Base-by-base conservation (phyloP, 1,140 invertebrate genomes). In the Drosophila dunni region DNA sequence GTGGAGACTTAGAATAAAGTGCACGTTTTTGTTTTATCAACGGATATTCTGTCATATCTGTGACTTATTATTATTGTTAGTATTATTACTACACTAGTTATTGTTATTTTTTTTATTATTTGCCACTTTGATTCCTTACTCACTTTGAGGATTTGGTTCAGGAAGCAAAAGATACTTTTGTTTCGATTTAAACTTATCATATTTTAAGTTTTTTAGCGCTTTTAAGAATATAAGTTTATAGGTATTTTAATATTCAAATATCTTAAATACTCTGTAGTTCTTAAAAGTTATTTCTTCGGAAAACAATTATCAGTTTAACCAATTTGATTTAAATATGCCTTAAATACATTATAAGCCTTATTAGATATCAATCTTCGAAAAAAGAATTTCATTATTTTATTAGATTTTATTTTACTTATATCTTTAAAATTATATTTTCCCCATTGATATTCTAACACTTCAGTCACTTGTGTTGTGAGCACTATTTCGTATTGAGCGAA, bases 21-120 rank as follows among this genome's bases (percentile, higher is more conserved):
- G 38, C 17, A 48, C 45, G 48, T 57, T 33, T 36, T 36, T 48
- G 33, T 54, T 38, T 57, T 57, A 33, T 61, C 46, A 53, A 64
- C 46, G 36, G 46, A 65, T 45, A 33, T 58, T 40, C 20, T 40
- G 7, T 51, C 45, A 61, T 46, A 15, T 34, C 38, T 50, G 6
- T 17, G 45, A 38, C 36, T 66, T 57, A 57, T 60, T 42, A 38
- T 51, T 58, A 67, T 48, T 38, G 36, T 24, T 24, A 15, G 29
- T 34, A 29, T 56, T 34, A 42, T 29, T 29, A 29, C 5, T 29
- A 29, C 24, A 29, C 24, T 29, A 29, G 24, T 29, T 29, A 29
- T 29, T 29, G 5, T 29, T 29, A 29, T 29, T 36, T 20, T 48
- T 36, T 20, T 48, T 15, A 33, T n/a, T 61, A 61, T 61, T 48